Conservation (phyloP, 2,888 invertebrate genomes). For the Leptothorax acervorum region DNA sequence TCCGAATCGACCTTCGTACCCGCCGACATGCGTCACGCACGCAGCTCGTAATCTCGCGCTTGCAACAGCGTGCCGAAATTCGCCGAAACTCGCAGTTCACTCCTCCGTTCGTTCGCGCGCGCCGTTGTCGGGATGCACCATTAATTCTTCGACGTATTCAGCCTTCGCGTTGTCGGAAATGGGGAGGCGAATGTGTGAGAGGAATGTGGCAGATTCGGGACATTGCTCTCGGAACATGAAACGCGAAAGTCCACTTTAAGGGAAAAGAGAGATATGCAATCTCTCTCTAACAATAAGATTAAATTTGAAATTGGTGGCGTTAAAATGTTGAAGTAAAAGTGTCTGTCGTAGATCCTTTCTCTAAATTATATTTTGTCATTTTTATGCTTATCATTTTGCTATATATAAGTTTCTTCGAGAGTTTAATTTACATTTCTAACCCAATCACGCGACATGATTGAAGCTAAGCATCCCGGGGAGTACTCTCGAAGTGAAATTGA, state of each 20-base stretch:
- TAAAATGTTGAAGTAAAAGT: background rate
- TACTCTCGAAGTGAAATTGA: background rate
- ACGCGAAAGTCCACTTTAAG: background rate
- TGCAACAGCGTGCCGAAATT: constrained; percentile 37
- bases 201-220: background rate
- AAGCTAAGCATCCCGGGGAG: constrained; percentile 1
- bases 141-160: constrained; percentile 16
- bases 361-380: background rate
- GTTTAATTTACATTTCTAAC: constrained; percentile 5
- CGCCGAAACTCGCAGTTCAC: constrained; percentile 15
- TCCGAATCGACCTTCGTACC: constrained; percentile 67
- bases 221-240: background rate
- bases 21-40: constrained; percentile 61
- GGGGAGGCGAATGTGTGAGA: background rate
- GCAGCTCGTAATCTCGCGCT: constrained; percentile 30
- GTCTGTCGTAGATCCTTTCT: background rate
- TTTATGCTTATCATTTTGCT: background rate
- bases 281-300: background rate
- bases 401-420: background rate
- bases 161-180: constrained; percentile 26
- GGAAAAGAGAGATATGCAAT: background rate
- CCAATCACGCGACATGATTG: background rate
- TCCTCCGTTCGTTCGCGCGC: background rate
- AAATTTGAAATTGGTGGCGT: background rate
- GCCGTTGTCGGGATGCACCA: background rate